A percentile compares a stretch with the other conserved stretches of the same genome.
Evolutionary conservation across 2,113 vertebrate genomes (phyloP).

Genomic region (Cephalopholis sonnerati): DNA sequence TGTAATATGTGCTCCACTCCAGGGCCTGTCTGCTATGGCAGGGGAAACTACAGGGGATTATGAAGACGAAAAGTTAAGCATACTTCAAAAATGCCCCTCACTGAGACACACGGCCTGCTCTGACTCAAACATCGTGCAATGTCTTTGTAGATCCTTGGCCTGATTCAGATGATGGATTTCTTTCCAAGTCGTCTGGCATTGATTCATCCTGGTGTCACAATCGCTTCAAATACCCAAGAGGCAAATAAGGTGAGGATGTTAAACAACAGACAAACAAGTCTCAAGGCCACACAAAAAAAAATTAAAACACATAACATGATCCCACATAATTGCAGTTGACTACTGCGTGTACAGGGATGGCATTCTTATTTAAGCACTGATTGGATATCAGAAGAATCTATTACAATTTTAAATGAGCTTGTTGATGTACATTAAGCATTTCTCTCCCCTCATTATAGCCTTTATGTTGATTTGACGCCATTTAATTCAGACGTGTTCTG

Average conservation of each 20-base stretch:
- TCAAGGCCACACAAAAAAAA: not conserved
- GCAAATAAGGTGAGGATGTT: not conserved
- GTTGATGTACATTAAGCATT: too few species aligned
- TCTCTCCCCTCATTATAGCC: too few species aligned
- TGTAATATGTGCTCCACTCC: not conserved
- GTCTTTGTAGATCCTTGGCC: constrained; percentile 48
- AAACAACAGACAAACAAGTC: not conserved
- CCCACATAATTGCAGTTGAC: not conserved
- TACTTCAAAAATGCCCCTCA: too few species aligned
- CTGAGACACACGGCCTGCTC: not conserved
- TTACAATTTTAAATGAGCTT: not conserved
- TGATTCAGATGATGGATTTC: constrained; percentile 36
- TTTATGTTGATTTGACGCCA: too few species aligned
- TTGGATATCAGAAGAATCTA: not conserved
- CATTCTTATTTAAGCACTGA: not conserved
- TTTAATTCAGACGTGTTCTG: too few species aligned
- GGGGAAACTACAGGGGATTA: too few species aligned
- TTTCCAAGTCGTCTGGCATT: constrained; percentile 4
- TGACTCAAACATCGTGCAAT: not conserved
- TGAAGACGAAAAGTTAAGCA: too few species aligned
- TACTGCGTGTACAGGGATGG: not conserved
- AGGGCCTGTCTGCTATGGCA: not conserved
- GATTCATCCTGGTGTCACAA: constrained; percentile 18
- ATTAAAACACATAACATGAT: not conserved
- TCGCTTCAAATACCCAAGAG: not conserved